phyloP scores from a whole-genome alignment of 2,888 invertebrate genomes.

The Pyrrhia umbra region DNA sequence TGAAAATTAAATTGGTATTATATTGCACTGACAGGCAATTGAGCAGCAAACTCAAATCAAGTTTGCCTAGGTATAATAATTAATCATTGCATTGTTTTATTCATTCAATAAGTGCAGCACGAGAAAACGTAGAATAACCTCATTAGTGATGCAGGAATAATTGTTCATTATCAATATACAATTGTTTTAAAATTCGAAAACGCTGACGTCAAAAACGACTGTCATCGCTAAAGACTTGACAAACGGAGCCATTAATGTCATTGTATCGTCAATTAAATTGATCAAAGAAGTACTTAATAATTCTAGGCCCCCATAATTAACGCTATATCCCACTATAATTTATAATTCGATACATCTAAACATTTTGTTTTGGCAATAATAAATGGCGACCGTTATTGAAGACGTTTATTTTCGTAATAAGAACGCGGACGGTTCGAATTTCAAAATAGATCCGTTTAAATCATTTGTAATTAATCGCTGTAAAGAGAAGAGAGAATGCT shows the following conservation, averaged over 20 bases:
- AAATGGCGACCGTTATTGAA: slow-evolving; percentile 38
- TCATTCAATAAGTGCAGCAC: too few relatives aligned
- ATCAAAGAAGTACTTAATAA: slow-evolving; percentile 59
- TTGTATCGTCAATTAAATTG: slow-evolving; percentile 51
- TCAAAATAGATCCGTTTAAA: slow-evolving; percentile 52
- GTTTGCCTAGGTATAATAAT: too few relatives aligned
- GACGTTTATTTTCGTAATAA: slow-evolving; percentile 48
- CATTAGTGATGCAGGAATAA: slow-evolving; percentile 4
- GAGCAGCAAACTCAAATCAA: too few relatives aligned
- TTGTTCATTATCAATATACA: background rate
- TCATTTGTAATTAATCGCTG: slow-evolving; percentile 45
- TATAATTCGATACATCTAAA: slow-evolving; percentile 49
- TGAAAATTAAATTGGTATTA: background rate
- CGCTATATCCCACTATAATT: slow-evolving; percentile 30
- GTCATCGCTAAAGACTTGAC: slow-evolving; percentile 29
- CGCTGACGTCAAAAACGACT: slow-evolving; percentile 11
- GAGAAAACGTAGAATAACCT: too few relatives aligned
- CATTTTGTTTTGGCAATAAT: slow-evolving; percentile 46
- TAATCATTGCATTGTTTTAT: too few relatives aligned
- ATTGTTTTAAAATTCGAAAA: slow-evolving; percentile 15
- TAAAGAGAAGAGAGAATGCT: slow-evolving; percentile 40
- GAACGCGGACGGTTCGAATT: slow-evolving; percentile 52
- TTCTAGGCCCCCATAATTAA: slow-evolving; percentile 50
- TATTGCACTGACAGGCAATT: too few relatives aligned
- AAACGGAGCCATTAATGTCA: slow-evolving; percentile 48